Evolutionary conservation across 2,888 invertebrate genomes (phyloP).

Genomic region (Agonopterix subpropinquella): DNA sequence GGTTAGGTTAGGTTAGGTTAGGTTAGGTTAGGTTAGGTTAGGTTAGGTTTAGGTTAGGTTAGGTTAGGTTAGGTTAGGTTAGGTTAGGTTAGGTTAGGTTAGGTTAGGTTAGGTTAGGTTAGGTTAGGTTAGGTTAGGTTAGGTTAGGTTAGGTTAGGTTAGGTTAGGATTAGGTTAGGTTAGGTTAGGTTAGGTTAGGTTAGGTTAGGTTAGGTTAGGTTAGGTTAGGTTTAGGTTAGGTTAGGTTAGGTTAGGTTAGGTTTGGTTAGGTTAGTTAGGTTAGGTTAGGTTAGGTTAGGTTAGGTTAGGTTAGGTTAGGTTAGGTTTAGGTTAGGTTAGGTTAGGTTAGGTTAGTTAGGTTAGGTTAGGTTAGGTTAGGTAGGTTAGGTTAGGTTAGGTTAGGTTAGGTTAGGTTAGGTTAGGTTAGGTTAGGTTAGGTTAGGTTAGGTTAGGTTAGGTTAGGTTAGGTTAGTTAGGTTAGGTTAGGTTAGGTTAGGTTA

Average conservation of each 20-base stretch:
- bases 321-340: slow-evolving; percentile 13
- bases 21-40: too few species aligned
- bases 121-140: too few species aligned
- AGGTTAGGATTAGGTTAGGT: slow-evolving; percentile 11
- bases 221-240: slow-evolving; percentile 9
- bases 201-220: slow-evolving; percentile 12
- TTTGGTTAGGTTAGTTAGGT: slow-evolving; percentile 15
- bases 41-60: slow-evolving; percentile 11
- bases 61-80: slow-evolving; percentile 10
- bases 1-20: slow-evolving; percentile 15
- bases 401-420: slow-evolving; percentile 15
- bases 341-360: slow-evolving; percentile 14
- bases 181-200: slow-evolving; percentile 12
- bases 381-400: slow-evolving; percentile 14
- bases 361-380: slow-evolving; percentile 16
- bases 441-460: slow-evolving; percentile 11
- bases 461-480: slow-evolving; percentile 11
- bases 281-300: slow-evolving; percentile 15
- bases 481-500: slow-evolving; percentile 8
- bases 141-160: slow-evolving; percentile 8
- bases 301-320: slow-evolving; percentile 12
- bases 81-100: too few species aligned
- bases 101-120: slow-evolving; percentile 11
- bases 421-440: slow-evolving; percentile 13
- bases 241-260: slow-evolving; percentile 12